phyloP scores from a whole-genome alignment of 1,140 invertebrate species.

The Drosophila pseudoobscura region DNA sequence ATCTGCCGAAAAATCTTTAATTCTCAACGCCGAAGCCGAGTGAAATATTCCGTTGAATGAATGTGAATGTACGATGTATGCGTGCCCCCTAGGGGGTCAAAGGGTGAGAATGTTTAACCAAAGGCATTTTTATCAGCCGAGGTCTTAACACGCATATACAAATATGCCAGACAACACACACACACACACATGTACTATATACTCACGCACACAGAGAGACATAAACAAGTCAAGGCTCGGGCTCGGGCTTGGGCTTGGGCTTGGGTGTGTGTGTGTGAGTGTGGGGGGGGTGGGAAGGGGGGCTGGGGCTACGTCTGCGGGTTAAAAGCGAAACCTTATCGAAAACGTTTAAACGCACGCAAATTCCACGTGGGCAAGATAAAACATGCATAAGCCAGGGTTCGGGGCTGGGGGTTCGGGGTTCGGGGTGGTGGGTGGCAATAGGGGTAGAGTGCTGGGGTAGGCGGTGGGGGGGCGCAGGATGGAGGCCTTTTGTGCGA shows the following conservation, averaged over 20 bases:
- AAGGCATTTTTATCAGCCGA: constrained; percentile 79
- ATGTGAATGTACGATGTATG: constrained; percentile 7
- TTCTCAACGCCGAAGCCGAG: constrained; percentile 13
- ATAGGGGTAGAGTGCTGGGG: constrained; percentile 25
- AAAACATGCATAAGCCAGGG: constrained; percentile 76
- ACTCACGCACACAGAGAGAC: constrained; percentile 29
- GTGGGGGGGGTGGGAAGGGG: not conserved
- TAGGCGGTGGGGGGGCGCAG: constrained; percentile 3
- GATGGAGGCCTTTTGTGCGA: constrained; percentile 21
- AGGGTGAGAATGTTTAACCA: constrained; percentile 65
- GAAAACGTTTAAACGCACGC: constrained; percentile 80
- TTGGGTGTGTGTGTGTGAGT: constrained; percentile 10
- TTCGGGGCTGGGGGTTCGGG: constrained; percentile 15
- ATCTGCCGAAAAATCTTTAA: constrained; percentile 46
- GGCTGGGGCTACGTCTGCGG: constrained; percentile 55
- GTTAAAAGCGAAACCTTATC: constrained; percentile 80
- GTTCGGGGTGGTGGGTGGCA: constrained; percentile 35
- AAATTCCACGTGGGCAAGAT: constrained; percentile 80
- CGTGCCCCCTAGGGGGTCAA: constrained; percentile 51
- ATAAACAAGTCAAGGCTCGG: constrained; percentile 45
- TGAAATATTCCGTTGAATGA: constrained; percentile 26
- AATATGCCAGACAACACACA: constrained; percentile 54
- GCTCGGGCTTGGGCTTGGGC: not conserved
- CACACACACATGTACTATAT: constrained; percentile 16
- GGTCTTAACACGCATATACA: constrained; percentile 79